A percentile compares a stretch with the other conserved stretches of the same genome.
Conservation (phyloP, 1,140 invertebrate species). For the Camponotus pennsylvanicus region DNA sequence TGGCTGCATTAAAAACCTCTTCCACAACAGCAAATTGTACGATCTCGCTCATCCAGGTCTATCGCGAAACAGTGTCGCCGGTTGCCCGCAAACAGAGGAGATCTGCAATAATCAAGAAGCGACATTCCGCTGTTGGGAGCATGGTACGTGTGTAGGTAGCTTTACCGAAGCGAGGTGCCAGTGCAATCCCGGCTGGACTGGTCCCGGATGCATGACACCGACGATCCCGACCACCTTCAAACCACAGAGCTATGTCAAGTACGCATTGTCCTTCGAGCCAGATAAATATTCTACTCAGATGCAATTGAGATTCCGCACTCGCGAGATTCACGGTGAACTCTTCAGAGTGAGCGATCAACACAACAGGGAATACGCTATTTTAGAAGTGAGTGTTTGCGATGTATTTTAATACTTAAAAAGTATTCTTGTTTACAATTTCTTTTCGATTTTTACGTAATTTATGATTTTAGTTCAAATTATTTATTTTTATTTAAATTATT, state of each 20-base stretch:
- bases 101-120: conserved; percentile 93
- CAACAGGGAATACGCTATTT: conserved; percentile 97
- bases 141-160: conserved; percentile 97
- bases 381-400: conserved; percentile 89
- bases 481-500: not conserved
- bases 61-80: conserved; percentile 93
- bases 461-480: not conserved
- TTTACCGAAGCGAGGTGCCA: conserved; percentile 95
- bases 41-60: conserved; percentile 96
- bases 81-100: conserved; percentile 96
- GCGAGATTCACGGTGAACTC: conserved; percentile 96
- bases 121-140: conserved; percentile 94
- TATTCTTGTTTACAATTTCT: not conserved
- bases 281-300: conserved; percentile 96
- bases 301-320: conserved; percentile 96
- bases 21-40: conserved; percentile 98
- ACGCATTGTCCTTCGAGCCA: conserved; percentile 97
- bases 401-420: conserved; percentile 8
- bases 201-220: conserved; percentile 93
- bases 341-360: conserved; percentile 97
- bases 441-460: not conserved
- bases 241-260: conserved; percentile 97
- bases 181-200: conserved; percentile 97
- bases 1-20: conserved; percentile 97
- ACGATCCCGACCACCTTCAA: conserved; percentile 96